A percentile compares a stretch with the other conserved stretches of the same genome.
These are phyloP conservation scores for Salpingus planirostris DNA, from an alignment of 2,888 invertebrate species.

Conservation along the genomic window DNA sequence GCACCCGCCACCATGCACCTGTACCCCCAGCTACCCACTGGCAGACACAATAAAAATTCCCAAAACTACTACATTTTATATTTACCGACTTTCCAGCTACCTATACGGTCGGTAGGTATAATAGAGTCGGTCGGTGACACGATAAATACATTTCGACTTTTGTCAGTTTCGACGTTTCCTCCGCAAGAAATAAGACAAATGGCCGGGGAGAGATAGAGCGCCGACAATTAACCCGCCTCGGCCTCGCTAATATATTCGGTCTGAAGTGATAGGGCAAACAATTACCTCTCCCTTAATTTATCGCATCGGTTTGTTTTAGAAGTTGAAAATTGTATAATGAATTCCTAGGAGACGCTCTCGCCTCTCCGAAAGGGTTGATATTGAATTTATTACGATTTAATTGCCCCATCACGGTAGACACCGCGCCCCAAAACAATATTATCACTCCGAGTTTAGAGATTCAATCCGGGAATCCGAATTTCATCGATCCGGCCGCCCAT, in stretches of 20 bases:
- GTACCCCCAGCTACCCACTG: too few species aligned
- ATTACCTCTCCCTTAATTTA: conserved; percentile 30
- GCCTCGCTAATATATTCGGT: conserved; percentile 30
- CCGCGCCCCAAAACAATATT: too few species aligned
- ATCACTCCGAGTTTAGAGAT: too few species aligned
- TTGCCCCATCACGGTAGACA: too few species aligned
- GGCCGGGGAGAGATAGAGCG: conserved; percentile 18
- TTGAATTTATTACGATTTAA: conserved; percentile 29
- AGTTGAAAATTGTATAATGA: conserved; percentile 28
- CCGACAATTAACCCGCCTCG: conserved; percentile 24
- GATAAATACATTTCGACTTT: conserved; percentile 12
- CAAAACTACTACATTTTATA: background rate
- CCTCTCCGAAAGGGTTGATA: conserved; percentile 28
- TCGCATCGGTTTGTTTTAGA: conserved; percentile 27
- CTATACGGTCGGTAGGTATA: too few species aligned
- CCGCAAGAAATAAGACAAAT: conserved; percentile 18
- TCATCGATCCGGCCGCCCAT: too few species aligned
- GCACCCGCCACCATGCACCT: too few species aligned
- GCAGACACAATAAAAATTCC: too few species aligned
- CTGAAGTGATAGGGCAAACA: conserved; percentile 31
- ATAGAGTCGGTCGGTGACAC: too few species aligned
- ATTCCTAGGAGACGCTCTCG: conserved; percentile 25
- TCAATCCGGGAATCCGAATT: too few species aligned
- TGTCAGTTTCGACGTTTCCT: conserved; percentile 16
- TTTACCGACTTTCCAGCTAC: conserved; percentile 9